Evolutionary conservation across 2,113 vertebrate genomes (phyloP).

Genomic region (Cebus imitator): DNA sequence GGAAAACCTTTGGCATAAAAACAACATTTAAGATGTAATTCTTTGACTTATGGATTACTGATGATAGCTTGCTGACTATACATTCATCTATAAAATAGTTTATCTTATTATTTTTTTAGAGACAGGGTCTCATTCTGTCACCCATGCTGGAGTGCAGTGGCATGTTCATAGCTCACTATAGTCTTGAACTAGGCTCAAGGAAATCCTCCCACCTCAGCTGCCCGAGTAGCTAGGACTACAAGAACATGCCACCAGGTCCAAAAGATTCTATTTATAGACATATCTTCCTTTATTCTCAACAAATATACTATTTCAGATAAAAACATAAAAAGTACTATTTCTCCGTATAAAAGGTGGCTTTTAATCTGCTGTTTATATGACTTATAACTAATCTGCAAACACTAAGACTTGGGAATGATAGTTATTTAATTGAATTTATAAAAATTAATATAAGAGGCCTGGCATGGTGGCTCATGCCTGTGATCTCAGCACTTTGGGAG

Average conservation of each 20-base stretch:
- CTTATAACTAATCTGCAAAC: background rate
- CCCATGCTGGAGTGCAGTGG: too few species aligned
- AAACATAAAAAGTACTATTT: slow-evolving; percentile 2
- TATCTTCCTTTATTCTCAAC: background rate
- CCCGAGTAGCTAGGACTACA: background rate
- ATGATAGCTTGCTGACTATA: background rate
- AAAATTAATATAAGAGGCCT: background rate
- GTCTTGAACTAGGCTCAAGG: background rate
- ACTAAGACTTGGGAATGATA: background rate
- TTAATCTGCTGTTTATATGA: background rate
- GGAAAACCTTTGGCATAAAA: background rate
- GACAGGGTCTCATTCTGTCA: too few species aligned
- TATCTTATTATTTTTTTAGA: too few species aligned
- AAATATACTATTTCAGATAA: slow-evolving; percentile 35
- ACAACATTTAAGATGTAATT: background rate
- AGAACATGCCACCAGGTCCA: background rate
- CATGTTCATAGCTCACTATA: too few species aligned
- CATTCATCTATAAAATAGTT: background rate
- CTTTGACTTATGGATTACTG: background rate
- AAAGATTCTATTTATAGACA: background rate
- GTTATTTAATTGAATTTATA: background rate
- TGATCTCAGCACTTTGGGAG: too few species aligned
- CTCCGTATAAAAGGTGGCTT: background rate
- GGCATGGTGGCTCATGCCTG: too few species aligned
- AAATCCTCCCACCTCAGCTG: background rate